Percentiles rank a stretch among this genome's conserved stretches.
phyloP scores from a whole-genome alignment of 2,113 vertebrate species.

The Heterotis niloticus region DNA sequence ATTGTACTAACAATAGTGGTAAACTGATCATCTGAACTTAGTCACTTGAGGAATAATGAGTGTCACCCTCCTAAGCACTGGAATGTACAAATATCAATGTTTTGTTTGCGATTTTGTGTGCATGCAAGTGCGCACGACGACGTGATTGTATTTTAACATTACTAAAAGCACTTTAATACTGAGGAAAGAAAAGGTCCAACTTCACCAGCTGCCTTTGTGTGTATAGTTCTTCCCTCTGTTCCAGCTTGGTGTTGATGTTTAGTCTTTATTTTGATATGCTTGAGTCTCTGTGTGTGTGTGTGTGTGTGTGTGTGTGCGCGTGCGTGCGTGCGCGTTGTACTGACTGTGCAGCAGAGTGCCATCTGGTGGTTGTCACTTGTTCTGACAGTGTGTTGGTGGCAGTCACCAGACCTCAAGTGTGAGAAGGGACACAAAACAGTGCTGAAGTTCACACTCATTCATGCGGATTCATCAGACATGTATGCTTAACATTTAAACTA shows the following conservation, averaged over 20 bases:
- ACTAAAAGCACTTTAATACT: slow-evolving; percentile 66
- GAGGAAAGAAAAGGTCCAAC: slow-evolving; percentile 8
- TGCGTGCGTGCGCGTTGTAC: neutral
- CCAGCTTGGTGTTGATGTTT: neutral
- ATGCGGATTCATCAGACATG: too few relatives aligned
- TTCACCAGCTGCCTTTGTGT: slow-evolving; percentile 16
- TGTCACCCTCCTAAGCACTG: slow-evolving; percentile 30
- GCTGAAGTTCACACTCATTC: too few relatives aligned
- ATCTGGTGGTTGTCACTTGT: slow-evolving; percentile 10
- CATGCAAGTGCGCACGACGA: slow-evolving; percentile 11
- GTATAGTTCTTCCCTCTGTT: neutral
- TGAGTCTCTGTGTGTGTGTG: neutral
- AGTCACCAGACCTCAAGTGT: neutral
- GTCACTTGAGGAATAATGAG: slow-evolving; percentile 9
- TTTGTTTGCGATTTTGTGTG: slow-evolving; percentile 17
- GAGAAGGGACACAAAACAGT: neutral
- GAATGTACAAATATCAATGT: slow-evolving; percentile 31
- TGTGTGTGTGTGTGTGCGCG: neutral
- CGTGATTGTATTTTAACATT: slow-evolving; percentile 46
- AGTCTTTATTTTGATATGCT: neutral
- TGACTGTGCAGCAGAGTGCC: neutral
- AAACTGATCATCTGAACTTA: slow-evolving; percentile 18
- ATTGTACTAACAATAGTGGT: slow-evolving; percentile 42
- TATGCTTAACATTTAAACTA: too few relatives aligned
- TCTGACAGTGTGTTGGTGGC: neutral